Conservation (phyloP, 1,140 invertebrate species). For the Atta cephalotes region DNA sequence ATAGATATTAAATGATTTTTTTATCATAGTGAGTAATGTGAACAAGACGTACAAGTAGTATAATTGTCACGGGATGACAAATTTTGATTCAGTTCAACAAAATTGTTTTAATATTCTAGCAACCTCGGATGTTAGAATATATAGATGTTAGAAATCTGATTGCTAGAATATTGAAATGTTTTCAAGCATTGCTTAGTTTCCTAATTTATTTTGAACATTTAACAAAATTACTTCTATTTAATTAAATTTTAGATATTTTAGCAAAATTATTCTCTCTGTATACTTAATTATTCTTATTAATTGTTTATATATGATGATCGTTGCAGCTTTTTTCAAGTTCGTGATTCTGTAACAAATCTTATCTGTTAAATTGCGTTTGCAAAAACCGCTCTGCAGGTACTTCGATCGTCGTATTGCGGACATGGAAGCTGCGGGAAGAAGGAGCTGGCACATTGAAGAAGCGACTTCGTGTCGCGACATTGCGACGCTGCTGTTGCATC, state of each 20-base stretch:
- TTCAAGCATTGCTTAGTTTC: too few relatives aligned
- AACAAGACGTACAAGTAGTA: not conserved
- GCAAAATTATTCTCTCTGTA: too few relatives aligned
- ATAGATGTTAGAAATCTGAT: too few relatives aligned
- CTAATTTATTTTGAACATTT: too few relatives aligned
- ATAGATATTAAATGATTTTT: not conserved
- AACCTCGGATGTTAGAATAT: too few relatives aligned
- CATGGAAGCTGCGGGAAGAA: slow-evolving; percentile 33
- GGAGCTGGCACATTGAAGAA: slow-evolving; percentile 24
- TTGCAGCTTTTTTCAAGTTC: not conserved
- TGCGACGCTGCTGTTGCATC: not conserved
- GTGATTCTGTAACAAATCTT: slow-evolving; percentile 7
- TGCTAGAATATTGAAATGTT: too few relatives aligned
- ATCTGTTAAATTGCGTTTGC: slow-evolving; percentile 29
- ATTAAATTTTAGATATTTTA: too few relatives aligned
- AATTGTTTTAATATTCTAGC: too few relatives aligned
- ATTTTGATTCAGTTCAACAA: too few relatives aligned
- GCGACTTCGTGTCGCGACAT: slow-evolving; percentile 45
- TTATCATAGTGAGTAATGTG: not conserved
- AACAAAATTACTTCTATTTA: too few relatives aligned
- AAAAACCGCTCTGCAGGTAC: slow-evolving; percentile 53
- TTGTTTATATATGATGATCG: not conserved
- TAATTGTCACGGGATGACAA: not conserved
- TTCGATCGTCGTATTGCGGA: slow-evolving; percentile 56
- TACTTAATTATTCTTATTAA: not conserved